Conservation (phyloP, 2,113 vertebrate genomes). For the Tretioscincus oriximinensis region DNA sequence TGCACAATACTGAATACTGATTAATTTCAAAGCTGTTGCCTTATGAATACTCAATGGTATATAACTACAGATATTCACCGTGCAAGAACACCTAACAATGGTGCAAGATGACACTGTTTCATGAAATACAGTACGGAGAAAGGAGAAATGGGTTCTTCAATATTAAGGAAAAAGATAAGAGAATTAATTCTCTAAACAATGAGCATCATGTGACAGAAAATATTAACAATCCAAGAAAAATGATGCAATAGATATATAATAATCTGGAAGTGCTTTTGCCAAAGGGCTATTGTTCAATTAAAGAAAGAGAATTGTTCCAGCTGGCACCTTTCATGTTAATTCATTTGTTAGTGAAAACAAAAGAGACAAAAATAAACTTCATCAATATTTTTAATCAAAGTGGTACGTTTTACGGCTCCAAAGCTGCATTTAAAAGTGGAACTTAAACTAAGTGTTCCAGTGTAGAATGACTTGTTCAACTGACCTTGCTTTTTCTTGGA, state of each 20-base stretch:
- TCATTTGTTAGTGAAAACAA: neutral
- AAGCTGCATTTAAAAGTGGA: neutral
- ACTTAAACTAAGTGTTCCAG: neutral
- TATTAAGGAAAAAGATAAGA: neutral
- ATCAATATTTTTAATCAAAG: neutral
- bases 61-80: too few species aligned
- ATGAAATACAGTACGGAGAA: neutral
- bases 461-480: neutral
- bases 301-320: neutral
- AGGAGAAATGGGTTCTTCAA: neutral
- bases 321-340: neutral
- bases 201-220: neutral
- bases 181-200: conserved; percentile 5
- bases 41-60: neutral
- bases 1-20: neutral
- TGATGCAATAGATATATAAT: neutral
- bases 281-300: conserved; percentile 8
- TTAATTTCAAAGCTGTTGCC: neutral
- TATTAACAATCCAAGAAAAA: neutral
- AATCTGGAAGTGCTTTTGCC: conserved; percentile 6
- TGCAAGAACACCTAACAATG: neutral
- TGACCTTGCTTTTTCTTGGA: neutral
- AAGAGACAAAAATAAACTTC: neutral
- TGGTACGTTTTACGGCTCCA: neutral
- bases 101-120: neutral